A percentile compares a stretch with the other conserved stretches of the same genome.
phyloP scores from a whole-genome alignment of 1,140 invertebrate genomes.

The Zaprionus taronus region DNA sequence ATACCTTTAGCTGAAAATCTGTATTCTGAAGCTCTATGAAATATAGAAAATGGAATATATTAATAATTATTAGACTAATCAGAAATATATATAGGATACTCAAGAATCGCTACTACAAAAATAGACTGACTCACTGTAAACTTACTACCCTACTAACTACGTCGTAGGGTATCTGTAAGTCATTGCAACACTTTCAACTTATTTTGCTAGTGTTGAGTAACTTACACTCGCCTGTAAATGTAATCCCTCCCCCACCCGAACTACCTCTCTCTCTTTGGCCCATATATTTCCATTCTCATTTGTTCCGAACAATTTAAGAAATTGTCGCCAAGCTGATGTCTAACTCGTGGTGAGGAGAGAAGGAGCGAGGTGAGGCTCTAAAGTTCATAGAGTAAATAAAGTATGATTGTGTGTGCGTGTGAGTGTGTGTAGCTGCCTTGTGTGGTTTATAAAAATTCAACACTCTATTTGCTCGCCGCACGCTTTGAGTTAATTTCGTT shows the following conservation, averaged over 20 bases:
- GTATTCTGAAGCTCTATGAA: no score
- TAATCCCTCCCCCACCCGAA: constrained; percentile 39
- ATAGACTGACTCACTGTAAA: not conserved
- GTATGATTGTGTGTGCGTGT: constrained; percentile 63
- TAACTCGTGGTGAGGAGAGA: not conserved
- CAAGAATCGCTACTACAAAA: not conserved
- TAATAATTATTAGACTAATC: no score
- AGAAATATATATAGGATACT: not conserved
- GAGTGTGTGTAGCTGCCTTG: constrained; percentile 22
- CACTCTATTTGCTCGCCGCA: constrained; percentile 58
- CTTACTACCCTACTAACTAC: not conserved
- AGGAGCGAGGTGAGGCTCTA: constrained; percentile 16
- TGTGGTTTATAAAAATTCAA: constrained; percentile 69
- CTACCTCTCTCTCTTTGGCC: constrained; percentile 1
- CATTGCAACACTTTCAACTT: not conserved
- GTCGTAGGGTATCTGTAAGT: not conserved
- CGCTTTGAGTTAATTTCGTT: constrained; percentile 72
- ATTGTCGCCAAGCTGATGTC: constrained; percentile 59
- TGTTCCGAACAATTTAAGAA: constrained; percentile 74
- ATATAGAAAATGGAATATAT: no score
- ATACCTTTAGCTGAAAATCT: no score
- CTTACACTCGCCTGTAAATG: constrained; percentile 55
- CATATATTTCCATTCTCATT: constrained; percentile 58
- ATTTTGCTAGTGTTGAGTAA: constrained; percentile 50
- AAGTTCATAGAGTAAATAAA: constrained; percentile 72